Evolutionary conservation across 1,140 invertebrate genomes (phyloP).

Genomic region (Heterodera schachtii): DNA sequence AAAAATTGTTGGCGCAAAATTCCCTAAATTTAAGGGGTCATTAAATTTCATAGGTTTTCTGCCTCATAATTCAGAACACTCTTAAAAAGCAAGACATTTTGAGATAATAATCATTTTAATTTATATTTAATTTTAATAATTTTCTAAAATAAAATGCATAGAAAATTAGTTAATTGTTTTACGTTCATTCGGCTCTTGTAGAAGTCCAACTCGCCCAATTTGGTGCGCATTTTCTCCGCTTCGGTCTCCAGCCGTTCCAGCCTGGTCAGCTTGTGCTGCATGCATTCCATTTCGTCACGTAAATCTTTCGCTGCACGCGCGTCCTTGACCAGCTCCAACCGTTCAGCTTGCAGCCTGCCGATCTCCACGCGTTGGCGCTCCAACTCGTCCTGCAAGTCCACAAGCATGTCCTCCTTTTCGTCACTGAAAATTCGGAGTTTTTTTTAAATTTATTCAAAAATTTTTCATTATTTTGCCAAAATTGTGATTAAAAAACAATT

Average conservation of each 20-base stretch:
- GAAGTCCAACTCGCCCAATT: slow-evolving; percentile 39
- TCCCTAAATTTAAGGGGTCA: no score
- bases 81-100: no score
- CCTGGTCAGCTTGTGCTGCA: slow-evolving; percentile 43
- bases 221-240: slow-evolving; percentile 41
- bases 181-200: slow-evolving; percentile 39
- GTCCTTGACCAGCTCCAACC: slow-evolving; percentile 46
- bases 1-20: no score
- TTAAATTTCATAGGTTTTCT: no score
- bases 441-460: neutral
- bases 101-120: no score
- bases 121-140: neutral
- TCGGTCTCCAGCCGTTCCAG: slow-evolving; percentile 42
- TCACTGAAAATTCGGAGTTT: slow-evolving; percentile 30
- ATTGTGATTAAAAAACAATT: no score
- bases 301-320: slow-evolving; percentile 44
- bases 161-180: no score
- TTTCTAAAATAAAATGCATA: no score
- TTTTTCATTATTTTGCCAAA: no score
- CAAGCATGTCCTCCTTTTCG: slow-evolving; percentile 40
- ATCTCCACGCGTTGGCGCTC: slow-evolving; percentile 50
- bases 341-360: slow-evolving; percentile 36
- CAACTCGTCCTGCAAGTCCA: slow-evolving; percentile 47
- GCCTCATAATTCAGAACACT: no score
- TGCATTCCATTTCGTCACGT: slow-evolving; percentile 43